A percentile compares a stretch with the other conserved stretches of the same genome.
phyloP scores from a whole-genome alignment of 2,888 invertebrate species.

The Aspidapion aeneum region DNA sequence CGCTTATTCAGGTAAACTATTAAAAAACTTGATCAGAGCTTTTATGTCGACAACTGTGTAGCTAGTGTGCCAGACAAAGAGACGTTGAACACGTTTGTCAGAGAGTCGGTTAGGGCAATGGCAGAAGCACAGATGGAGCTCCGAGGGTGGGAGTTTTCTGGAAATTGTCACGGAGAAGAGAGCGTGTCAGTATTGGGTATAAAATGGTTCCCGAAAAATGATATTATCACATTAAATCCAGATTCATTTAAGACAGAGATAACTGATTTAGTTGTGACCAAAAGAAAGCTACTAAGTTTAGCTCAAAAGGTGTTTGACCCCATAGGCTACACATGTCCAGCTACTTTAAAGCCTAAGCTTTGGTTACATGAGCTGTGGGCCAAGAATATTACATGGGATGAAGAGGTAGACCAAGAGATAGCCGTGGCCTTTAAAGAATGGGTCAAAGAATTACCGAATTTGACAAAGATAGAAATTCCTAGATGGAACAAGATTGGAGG shows the following conservation, averaged over 20 bases:
- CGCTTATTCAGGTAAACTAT: background rate
- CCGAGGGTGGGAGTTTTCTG: background rate
- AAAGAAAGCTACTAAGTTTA: slow-evolving; percentile 1
- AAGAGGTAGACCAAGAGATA: background rate
- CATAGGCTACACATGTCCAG: background rate
- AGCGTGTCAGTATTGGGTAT: background rate
- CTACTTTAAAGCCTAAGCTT: background rate
- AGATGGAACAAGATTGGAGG: background rate
- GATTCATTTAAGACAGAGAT: background rate
- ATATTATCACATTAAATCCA: background rate
- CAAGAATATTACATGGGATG: background rate
- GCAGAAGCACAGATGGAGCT: background rate
- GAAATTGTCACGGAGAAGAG: background rate
- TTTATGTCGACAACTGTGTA: slow-evolving; percentile 1
- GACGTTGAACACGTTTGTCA: background rate
- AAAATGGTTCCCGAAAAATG: background rate
- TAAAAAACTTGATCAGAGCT: slow-evolving; percentile 14
- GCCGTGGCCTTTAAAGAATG: background rate
- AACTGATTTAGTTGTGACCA: background rate
- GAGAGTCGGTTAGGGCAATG: background rate
- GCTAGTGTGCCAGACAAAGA: background rate
- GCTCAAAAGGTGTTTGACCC: slow-evolving; percentile 1
- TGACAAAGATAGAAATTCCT: background rate
- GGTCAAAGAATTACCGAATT: background rate
- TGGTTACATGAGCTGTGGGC: background rate